phyloP scores from a whole-genome alignment of 64 coral and sea anemone genomes.

The Porites lutea region DNA sequence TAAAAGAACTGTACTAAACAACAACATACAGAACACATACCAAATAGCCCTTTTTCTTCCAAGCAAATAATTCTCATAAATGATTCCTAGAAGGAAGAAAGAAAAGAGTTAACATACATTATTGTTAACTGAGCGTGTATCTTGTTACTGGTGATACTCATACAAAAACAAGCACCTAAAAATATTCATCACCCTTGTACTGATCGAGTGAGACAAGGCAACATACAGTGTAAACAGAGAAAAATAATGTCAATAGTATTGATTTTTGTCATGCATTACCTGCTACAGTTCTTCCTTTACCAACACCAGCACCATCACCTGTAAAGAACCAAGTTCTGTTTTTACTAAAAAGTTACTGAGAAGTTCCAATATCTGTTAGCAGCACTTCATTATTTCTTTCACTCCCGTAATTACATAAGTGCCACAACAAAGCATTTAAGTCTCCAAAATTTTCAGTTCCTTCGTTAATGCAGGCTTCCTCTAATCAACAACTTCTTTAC shows the following conservation, averaged over 20 bases:
- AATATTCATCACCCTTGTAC: no score
- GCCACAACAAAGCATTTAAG: no score
- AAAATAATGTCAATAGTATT: background rate
- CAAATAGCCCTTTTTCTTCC: conserved; percentile 96
- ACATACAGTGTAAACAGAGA: no score
- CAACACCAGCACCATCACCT: conserved; percentile 99
- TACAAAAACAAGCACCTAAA: no score
- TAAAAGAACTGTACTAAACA: background rate
- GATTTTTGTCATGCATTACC: conserved; percentile 40
- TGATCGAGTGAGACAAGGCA: no score
- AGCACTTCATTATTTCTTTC: background rate
- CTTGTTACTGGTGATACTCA: no score
- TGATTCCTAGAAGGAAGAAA: conserved; percentile 66
- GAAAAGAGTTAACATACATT: background rate
- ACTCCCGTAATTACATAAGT: no score
- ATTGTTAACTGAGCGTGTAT: no score
- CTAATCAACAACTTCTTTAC: no score
- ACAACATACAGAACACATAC: conserved; percentile 45
- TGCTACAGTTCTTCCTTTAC: conserved; percentile 96
- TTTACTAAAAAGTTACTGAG: no score
- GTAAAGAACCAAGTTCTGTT: background rate
- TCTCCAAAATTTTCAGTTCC: no score
- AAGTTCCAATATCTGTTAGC: background rate
- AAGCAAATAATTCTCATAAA: conserved; percentile 96
- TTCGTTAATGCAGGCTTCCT: no score